Base-by-base conservation (phyloP, 2,888 invertebrate species). In the Antheraea assamensis region DNA sequence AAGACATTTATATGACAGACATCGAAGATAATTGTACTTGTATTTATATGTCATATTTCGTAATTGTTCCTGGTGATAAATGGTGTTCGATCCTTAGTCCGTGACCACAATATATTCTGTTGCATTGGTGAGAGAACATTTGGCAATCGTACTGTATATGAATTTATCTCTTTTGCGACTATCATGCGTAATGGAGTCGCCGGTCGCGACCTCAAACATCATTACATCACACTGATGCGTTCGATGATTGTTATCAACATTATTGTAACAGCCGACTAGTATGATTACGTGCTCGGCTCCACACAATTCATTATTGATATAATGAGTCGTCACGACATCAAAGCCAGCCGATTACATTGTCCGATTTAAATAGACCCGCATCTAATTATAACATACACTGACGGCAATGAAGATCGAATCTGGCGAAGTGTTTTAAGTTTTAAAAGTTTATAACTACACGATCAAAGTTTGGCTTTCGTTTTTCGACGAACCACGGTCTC, bases 151-250 rank as follows among this genome's bases (percentile, higher is more conserved):
- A 13, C 24, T 24, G 8, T 58, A 21, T 58, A 21, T 58, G 24
- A n/a, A 24, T 58, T 58, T 58, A 58, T 58, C 24, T 58, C 24
- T 24, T 58, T 58, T 24, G n/a, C n/a, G 8, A 24, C 58, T 58
- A 58, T 58, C 58, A 58, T 58, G 13, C 58, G 52, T 52, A 52
- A 21, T 27, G 30, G 21, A 66, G 30, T 24, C 30, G 35, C 35
- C 21, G n/a, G 68, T 68, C 68, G 68, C 68, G 68, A 68, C 35
- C 68, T 68, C 68, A n/a, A 68, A 35, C 68, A 68, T 68, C n/a
- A 68, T 35, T 35, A 35, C 68, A 68, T 68, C n/a, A 68, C 35
- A 35, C 31, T 68, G 35, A 35, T 68, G 35, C 68, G 68, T 68
- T 68, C 68, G 15, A 68, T 35, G 68, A 35, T 68, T 68, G 68